Base-by-base conservation (phyloP, 2,797 vertebrate genomes). In the Sebastes hubbsi region DNA sequence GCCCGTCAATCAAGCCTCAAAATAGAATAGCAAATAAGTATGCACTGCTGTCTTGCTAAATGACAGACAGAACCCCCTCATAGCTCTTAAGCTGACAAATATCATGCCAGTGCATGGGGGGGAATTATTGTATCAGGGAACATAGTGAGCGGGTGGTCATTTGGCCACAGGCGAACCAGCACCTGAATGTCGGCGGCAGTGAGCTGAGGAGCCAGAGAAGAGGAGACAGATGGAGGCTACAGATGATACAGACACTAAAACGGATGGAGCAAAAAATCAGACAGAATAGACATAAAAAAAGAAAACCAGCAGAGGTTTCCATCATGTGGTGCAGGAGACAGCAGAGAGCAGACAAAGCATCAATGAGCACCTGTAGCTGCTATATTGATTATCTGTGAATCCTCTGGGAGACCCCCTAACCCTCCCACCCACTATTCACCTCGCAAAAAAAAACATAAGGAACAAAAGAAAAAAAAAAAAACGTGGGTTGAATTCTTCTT, bases 11-110 rank as follows among this genome's bases (percentile, higher is more conserved):
- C 98, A 97, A 93, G 77, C 90, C 96, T 95, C 94, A 96, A 96
- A 98, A 98, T 96, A 97, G 97, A 96, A 97, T 94, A 90, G 92
- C 95, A 97, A 97, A 97, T 97, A 96, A 97, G 96, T 94, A 93
- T 95, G 94, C 93, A 83, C 94, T 70, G 92, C 94, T 95, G 96
- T 96, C 95, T 95, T 87, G 90, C 87, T 94, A 85, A 96, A 91
- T 97, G 97, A 97, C 96, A 97, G 95, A 92, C 92, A 83, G 92
- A 94, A 87, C 94, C 91, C 83, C 84, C 67, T 88, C 80, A 85
- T 83, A 91, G 90, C 88, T 94, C 87, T 93, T 94, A 88, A 89
- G 93, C 94, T 96, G 96, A 96, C 95, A 95, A 95, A 96, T 95
- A 90, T 94, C 88, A 94, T 87, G 81, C 87, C 85, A 56, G 81